phyloP scores from a whole-genome alignment of 2,113 vertebrate species.

The Mystacornis crossleyi region DNA sequence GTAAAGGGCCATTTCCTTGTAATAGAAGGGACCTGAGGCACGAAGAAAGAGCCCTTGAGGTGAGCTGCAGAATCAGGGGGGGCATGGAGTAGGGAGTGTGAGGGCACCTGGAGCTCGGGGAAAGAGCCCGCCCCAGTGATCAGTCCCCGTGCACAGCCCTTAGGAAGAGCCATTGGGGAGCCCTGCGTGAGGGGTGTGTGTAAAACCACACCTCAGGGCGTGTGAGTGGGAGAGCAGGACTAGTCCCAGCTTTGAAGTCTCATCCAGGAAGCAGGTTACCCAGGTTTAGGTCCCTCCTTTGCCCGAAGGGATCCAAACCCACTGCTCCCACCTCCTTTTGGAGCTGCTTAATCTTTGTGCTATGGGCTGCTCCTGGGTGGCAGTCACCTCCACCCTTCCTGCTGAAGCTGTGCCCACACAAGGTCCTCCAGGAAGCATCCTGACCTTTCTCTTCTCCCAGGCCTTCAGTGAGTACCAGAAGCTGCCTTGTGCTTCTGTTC shows the following conservation, averaged over 20 bases:
- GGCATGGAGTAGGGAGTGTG: fast-evolving
- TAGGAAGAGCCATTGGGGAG: neutral
- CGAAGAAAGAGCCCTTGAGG: fast-evolving
- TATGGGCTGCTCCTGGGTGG: neutral
- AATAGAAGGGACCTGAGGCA: neutral
- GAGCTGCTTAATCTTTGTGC: neutral
- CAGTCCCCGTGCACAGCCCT: fast-evolving
- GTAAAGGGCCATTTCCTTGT: neutral
- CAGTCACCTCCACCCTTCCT: neutral
- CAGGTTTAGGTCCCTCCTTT: constrained; percentile 56
- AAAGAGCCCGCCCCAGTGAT: neutral
- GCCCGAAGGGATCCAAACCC: constrained; percentile 45
- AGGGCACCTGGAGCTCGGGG: fast-evolving
- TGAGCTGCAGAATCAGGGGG: fast-evolving
- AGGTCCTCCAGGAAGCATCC: neutral
- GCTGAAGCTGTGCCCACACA: neutral
- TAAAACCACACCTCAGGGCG: constrained; percentile 63
- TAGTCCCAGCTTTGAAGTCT: constrained; percentile 63
- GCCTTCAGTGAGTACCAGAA: neutral
- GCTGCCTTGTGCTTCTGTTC: neutral
- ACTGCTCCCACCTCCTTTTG: neutral
- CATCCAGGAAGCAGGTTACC: constrained; percentile 59
- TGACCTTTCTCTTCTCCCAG: neutral
- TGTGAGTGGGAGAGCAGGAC: constrained; percentile 44
- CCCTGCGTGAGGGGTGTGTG: neutral